Evolutionary conservation across 2,113 vertebrate genomes (phyloP).

Genomic region (Rana temporaria): DNA sequence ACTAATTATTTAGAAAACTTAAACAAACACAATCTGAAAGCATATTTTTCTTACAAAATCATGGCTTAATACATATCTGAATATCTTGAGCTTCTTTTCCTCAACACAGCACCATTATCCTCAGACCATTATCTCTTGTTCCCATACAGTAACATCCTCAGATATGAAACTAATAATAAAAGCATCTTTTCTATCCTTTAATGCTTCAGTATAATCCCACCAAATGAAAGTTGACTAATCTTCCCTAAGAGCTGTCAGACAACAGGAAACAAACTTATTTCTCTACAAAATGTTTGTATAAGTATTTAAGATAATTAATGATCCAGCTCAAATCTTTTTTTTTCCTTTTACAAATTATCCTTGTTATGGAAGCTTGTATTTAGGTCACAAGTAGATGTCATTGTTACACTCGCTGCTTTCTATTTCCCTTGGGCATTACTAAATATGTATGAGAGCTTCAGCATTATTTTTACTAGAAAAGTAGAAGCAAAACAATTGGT

Average conservation of each 20-base stretch:
- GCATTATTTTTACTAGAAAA: not conserved
- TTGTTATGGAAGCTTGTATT: constrained; percentile 22
- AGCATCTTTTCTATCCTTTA: constrained; percentile 24
- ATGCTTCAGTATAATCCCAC: constrained; percentile 3
- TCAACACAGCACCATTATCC: not conserved
- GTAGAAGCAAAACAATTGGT: constrained; percentile 55
- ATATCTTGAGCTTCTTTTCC: not conserved
- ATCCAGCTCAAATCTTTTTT: constrained; percentile 41
- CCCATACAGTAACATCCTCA: constrained; percentile 20
- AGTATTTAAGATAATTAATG: constrained; percentile 43
- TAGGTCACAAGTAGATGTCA: constrained; percentile 31
- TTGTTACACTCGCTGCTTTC: constrained; percentile 30
- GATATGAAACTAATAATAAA: constrained; percentile 39
- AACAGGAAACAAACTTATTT: constrained; percentile 33
- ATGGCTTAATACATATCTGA: not conserved
- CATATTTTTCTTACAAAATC: not conserved
- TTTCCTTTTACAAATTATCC: constrained; percentile 1
- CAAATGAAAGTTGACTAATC: constrained; percentile 43
- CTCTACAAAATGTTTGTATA: constrained; percentile 26
- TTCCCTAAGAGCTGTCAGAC: constrained; percentile 19
- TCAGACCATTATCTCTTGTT: constrained; percentile 30
- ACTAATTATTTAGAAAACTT: too few relatives aligned
- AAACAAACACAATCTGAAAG: not conserved
- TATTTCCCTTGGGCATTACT: constrained; percentile 17
- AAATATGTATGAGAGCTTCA: constrained; percentile 19